Base-by-base conservation (phyloP, 1,140 invertebrate species). In the Vanessa atalanta region DNA sequence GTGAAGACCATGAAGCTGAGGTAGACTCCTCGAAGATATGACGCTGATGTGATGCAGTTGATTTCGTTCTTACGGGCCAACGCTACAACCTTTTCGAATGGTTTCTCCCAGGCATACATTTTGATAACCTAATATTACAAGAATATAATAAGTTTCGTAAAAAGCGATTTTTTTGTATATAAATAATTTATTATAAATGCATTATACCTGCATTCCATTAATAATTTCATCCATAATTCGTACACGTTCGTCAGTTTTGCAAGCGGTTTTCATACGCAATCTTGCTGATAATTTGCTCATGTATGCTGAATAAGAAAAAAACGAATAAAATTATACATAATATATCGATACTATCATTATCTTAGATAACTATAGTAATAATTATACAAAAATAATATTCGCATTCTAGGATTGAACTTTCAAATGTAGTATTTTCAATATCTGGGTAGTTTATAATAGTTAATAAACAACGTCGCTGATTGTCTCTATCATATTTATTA, bases 91-190 rank as follows among this genome's bases (percentile, higher is more conserved):
- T 93, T 88, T 57, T 95, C 93, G 86, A 98, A 98, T 51, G 95
- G 94, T 81, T 96, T 95, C 87, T 98, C 97, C 97, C 97, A 98
- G 0, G 96, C 96, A 90, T 98, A 97, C 95, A 98, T 97, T 94
- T 98, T 98, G 73, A 98, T 96, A 20, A 97, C 94, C 90, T 96
- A 3, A 95, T 94, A 79, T n/a, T 57, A 70, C 8, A 57, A 37
- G 16, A 61, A 16, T 12, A 12, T 20, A 57, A 13, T 57, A 13
- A 57, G 11, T 23, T 31, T 31, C 26, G n/a, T 23, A 16, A 6
- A 16, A 9, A 50, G 14, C 16, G n/a, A 5, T 43, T 43, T 5
- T 9, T 9, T 4, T 0, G 23, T 57, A 12, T 15, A 60, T 26
- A 31, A 5, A 60, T 26, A 61, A 61, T n/a, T 8, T 15, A 61